Evolutionary conservation across 1,140 invertebrate genomes (phyloP), one percentile per base, ranked within the genome.

Genomic region (Camponotus pennsylvanicus): DNA sequence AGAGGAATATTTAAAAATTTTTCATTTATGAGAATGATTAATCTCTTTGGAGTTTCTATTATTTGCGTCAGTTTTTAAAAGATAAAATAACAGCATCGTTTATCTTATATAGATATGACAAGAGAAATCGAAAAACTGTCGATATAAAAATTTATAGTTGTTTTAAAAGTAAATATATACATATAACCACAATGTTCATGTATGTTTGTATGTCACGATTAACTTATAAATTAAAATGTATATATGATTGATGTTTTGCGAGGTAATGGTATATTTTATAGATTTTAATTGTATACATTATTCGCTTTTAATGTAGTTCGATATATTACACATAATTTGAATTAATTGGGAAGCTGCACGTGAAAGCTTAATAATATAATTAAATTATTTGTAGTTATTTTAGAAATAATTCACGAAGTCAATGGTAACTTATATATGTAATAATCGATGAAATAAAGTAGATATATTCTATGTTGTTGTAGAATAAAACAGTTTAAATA

Each of bases 1-100:
- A 70, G n/a, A 21, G 49, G 55, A 45, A 57, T 32, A 37, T 70
- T 57, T 4, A 55, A 61, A 32, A 78, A 52, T 52, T 13, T 64
- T 27, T 66, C 18, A 42, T 49, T 27, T 13, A 37, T 61, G 42
- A 49, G 27, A 80, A 70, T 70, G 64, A 70, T 80, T 70, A 80
- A 70, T 80, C 34, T 80, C 34, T 70, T 64, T 27, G 34, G 18
- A 45, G 69, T 55, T 55, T 70, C 45, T 9, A 5, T 40, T 40
- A 21, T 8, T 67, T 18, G 32, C 61, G 15, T 15, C 37, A 64
- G 13, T 4, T 69, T 79, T 34, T n/a, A 18, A 21, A 15, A 27
- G 3, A 15, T 11, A 27, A n/a, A 8, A 27, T 40, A 66, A 52
- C 13, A 42, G 3, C 27, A 15, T 34, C n/a, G 11, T 13, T 69